These are phyloP conservation scores for Hippocampus guttulatus DNA, from an alignment of 2,113 vertebrate species.

Conservation along the genomic window DNA sequence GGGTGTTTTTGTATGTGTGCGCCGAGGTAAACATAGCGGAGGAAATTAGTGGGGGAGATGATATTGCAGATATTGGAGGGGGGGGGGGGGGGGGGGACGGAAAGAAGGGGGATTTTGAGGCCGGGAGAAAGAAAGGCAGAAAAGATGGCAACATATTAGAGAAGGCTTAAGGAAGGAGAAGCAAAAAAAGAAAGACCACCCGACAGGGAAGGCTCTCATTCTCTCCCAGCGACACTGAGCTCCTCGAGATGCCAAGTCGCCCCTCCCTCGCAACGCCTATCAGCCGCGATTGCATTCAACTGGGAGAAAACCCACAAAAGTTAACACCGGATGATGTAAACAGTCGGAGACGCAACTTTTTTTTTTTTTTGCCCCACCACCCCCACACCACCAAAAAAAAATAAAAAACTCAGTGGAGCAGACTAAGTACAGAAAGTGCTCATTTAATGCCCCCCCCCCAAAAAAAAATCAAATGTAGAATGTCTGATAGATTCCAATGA, in stretches of 20 bases:
- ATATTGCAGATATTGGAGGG: conserved; percentile 26
- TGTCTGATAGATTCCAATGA: conserved; percentile 18
- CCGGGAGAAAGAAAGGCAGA: not conserved
- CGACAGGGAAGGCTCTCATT: conserved; percentile 36
- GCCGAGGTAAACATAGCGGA: conserved; percentile 32
- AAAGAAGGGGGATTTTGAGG: conserved; percentile 35
- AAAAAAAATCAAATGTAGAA: conserved; percentile 22
- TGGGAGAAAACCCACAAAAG: conserved; percentile 36
- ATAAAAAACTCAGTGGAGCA: conserved; percentile 28
- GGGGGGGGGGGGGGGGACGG: conserved; percentile 4
- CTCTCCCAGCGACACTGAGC: conserved; percentile 44
- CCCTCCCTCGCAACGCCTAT: conserved; percentile 39
- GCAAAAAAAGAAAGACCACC: conserved; percentile 50
- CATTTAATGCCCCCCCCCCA: not conserved
- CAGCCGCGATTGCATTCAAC: conserved; percentile 56
- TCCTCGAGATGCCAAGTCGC: conserved; percentile 47
- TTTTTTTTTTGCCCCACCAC: conserved; percentile 21
- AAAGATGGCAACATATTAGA: conserved; percentile 10
- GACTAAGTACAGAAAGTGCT: not conserved
- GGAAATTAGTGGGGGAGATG: conserved; percentile 24
- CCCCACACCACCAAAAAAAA: not conserved
- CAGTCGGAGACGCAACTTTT: not conserved
- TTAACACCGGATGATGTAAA: conserved; percentile 54
- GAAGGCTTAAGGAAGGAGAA: conserved; percentile 23
- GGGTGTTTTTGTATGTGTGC: conserved; percentile 34